Conservation (phyloP, 2,797 vertebrate genomes). For the Crenuchus spilurus region DNA sequence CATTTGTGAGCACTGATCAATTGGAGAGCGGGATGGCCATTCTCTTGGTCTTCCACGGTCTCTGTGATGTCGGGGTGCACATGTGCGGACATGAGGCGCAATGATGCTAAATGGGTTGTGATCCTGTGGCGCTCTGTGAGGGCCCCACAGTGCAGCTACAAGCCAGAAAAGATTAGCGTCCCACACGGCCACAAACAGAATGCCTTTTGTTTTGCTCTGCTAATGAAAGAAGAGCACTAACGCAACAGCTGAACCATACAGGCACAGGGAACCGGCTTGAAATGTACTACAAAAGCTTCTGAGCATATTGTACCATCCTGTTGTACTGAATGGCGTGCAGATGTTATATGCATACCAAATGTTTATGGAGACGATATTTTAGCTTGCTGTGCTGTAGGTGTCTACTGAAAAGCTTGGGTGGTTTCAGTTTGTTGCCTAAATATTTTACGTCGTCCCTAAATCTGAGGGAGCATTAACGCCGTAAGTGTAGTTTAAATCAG, state of each 20-base stretch:
- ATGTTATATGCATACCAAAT: conserved; percentile 5
- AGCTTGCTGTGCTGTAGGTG: neutral
- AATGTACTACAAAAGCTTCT: conserved; percentile 14
- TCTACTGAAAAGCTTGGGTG: neutral
- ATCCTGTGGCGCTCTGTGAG: conserved; percentile 55
- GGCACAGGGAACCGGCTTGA: conserved; percentile 25
- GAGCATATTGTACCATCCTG: conserved; percentile 6
- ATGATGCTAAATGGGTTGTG: conserved; percentile 54
- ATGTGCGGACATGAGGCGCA: conserved; percentile 62
- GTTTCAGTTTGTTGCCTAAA: conserved; percentile 17
- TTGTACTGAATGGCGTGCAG: neutral
- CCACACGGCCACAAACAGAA: conserved; percentile 75
- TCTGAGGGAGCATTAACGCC: too few species aligned
- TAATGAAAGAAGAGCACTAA: conserved; percentile 75
- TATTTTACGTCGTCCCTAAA: neutral
- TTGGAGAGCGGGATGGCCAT: conserved; percentile 10
- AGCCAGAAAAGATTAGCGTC: conserved; percentile 84
- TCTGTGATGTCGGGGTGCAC: conserved; percentile 48
- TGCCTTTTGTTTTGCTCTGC: conserved; percentile 76
- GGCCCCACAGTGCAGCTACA: conserved; percentile 72
- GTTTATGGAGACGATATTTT: neutral
- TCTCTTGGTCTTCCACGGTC: neutral
- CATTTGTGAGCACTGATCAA: conserved; percentile 5
- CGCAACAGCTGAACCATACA: conserved; percentile 48
- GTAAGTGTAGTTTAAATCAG: neutral